phyloP scores from a whole-genome alignment of 2,888 invertebrate genomes.

The Amphimallon solstitiale region DNA sequence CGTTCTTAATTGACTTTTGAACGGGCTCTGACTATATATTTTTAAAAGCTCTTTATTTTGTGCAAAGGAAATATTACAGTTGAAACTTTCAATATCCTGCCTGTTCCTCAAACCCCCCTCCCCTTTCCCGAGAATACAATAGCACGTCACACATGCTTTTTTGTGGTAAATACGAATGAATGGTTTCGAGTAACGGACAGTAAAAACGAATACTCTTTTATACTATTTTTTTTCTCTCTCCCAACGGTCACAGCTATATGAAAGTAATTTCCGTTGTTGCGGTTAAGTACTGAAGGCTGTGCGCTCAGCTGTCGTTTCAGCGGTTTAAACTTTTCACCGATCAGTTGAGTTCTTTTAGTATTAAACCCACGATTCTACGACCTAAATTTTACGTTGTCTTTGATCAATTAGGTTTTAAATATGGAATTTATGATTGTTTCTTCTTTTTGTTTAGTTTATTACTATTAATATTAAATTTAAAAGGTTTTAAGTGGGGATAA shows the following conservation, averaged over 20 bases:
- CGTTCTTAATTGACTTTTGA: too few relatives aligned
- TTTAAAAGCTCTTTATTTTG: background rate
- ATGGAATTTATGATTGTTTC: too few relatives aligned
- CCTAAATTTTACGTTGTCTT: slow-evolving; percentile 11
- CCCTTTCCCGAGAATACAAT: slow-evolving; percentile 7
- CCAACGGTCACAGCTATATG: slow-evolving; percentile 27
- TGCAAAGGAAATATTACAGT: background rate
- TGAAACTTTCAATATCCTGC: slow-evolving; percentile 18
- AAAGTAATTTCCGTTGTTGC: slow-evolving; percentile 46
- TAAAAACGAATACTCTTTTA: slow-evolving; percentile 32
- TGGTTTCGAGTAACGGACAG: slow-evolving; percentile 20
- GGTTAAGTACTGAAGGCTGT: slow-evolving; percentile 42
- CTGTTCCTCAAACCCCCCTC: background rate
- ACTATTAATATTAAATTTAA: too few relatives aligned
- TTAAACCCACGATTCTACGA: background rate
- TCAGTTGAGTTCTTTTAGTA: background rate
- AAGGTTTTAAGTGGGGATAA: too few relatives aligned
- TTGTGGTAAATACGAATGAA: slow-evolving; percentile 7
- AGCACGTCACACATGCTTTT: slow-evolving; percentile 9
- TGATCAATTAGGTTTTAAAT: too few relatives aligned
- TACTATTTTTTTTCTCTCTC: slow-evolving; percentile 13
- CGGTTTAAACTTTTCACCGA: slow-evolving; percentile 47
- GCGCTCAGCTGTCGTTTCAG: slow-evolving; percentile 44
- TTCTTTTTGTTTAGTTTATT: too few relatives aligned
- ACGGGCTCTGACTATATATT: background rate